Conservation (phyloP, 2,113 vertebrate genomes). For the Cisticola juncidis region DNA sequence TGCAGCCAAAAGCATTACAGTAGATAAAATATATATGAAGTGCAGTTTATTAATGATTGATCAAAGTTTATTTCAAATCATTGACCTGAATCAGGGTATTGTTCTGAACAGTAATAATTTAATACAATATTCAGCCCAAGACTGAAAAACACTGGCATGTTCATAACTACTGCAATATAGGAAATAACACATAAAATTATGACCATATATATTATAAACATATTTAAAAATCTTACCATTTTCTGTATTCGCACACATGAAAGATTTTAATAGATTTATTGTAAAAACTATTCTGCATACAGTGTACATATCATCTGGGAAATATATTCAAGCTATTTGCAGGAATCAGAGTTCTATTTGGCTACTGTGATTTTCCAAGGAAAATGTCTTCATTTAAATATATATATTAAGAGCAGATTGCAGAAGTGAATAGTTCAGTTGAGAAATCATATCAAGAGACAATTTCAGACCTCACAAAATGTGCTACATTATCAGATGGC, state of each 20-base stretch:
- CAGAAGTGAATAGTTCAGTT: neutral
- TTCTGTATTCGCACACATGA: neutral
- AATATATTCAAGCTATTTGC: neutral
- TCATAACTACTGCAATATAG: neutral
- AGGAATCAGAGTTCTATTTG: neutral
- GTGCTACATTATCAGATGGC: neutral
- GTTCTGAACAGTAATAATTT: neutral
- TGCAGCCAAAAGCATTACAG: neutral
- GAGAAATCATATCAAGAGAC: neutral
- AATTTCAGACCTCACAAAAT: neutral
- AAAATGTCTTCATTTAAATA: slow-evolving; percentile 13
- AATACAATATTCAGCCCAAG: neutral
- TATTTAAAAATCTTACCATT: neutral
- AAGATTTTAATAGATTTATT: neutral
- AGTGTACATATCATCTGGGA: neutral
- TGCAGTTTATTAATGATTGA: neutral
- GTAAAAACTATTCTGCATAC: neutral
- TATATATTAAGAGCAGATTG: neutral
- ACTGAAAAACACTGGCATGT: neutral
- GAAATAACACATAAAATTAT: neutral
- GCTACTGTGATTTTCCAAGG: neutral
- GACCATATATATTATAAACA: neutral
- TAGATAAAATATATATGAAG: neutral
- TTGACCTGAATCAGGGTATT: neutral
- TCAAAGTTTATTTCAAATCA: slow-evolving; percentile 1